A percentile compares a stretch with the other conserved stretches of the same genome.
Conservation (phyloP, 2,888 invertebrate species). For the Cecidostiba fungosa region DNA sequence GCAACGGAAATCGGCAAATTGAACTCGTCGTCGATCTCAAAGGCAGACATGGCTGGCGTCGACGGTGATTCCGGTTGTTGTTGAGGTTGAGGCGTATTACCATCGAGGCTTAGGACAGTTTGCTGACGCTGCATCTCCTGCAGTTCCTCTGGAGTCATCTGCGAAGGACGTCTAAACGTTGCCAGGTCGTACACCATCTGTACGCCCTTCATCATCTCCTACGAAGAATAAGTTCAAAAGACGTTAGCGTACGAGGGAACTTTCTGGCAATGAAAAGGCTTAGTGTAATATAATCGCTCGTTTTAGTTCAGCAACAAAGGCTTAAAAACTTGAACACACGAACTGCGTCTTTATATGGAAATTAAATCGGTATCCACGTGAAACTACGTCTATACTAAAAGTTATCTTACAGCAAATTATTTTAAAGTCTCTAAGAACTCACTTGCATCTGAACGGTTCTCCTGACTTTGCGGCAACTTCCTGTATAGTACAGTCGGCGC, state of each 20-base stretch:
- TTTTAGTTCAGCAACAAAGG: background rate
- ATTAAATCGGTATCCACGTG: background rate
- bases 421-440: constrained; percentile 62
- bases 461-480: constrained; percentile 90
- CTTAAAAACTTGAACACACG: background rate
- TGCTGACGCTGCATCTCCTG: constrained; percentile 77
- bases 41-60: constrained; percentile 89
- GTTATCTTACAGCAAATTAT: background rate
- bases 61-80: constrained; percentile 83
- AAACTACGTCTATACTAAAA: background rate
- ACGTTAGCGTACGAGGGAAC: background rate
- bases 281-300: background rate
- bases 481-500: constrained; percentile 91
- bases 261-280: background rate
- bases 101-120: constrained; percentile 75
- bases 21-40: constrained; percentile 95
- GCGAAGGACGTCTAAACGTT: constrained; percentile 87
- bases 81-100: constrained; percentile 73
- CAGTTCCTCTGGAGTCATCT: constrained; percentile 83
- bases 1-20: constrained; percentile 96
- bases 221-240: constrained; percentile 68
- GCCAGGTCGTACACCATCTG: constrained; percentile 91
- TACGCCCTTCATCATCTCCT: constrained; percentile 92
- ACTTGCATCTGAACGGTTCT: constrained; percentile 89
- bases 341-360: background rate